These are phyloP conservation scores for Smittia aterrima DNA, from an alignment of 2,888 invertebrate genomes.

Conservation along the genomic window DNA sequence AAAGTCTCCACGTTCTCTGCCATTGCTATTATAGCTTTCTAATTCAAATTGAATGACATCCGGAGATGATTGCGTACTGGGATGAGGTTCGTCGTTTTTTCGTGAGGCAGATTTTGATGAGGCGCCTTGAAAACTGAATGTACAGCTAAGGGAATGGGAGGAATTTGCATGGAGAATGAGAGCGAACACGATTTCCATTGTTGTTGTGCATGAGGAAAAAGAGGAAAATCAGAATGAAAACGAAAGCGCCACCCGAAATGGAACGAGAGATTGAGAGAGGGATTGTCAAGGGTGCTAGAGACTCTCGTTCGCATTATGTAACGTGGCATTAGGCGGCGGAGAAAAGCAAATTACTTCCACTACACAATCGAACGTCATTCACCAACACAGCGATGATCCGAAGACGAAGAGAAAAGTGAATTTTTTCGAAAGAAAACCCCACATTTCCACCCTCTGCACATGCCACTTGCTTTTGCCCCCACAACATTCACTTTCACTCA, in stretches of 20 bases:
- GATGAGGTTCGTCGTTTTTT: neutral
- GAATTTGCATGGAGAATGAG: constrained; percentile 24
- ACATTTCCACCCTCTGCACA: constrained; percentile 9
- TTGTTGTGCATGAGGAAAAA: constrained; percentile 15
- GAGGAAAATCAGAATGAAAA: neutral
- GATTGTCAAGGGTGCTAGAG: constrained; percentile 26
- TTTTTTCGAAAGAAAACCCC: constrained; percentile 26
- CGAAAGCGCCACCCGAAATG: neutral
- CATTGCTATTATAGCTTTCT: constrained; percentile 37
- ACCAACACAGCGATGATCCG: constrained; percentile 21
- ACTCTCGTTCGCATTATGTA: constrained; percentile 16
- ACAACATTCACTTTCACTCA: constrained; percentile 32
- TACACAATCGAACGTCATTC: constrained; percentile 19
- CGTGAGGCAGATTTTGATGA: constrained; percentile 13
- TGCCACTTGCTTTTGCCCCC: neutral
- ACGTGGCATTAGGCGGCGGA: constrained; percentile 8
- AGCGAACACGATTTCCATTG: constrained; percentile 4
- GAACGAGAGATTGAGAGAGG: constrained; percentile 7
- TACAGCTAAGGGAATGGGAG: neutral
- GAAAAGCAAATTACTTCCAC: neutral
- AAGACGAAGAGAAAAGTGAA: constrained; percentile 34
- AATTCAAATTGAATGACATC: constrained; percentile 41
- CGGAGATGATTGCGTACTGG: constrained; percentile 30
- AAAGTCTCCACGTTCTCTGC: constrained; percentile 22
- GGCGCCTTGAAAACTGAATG: constrained; percentile 12